Base-by-base conservation (phyloP, 2,888 invertebrate species). In the Pimpla rufipes region DNA sequence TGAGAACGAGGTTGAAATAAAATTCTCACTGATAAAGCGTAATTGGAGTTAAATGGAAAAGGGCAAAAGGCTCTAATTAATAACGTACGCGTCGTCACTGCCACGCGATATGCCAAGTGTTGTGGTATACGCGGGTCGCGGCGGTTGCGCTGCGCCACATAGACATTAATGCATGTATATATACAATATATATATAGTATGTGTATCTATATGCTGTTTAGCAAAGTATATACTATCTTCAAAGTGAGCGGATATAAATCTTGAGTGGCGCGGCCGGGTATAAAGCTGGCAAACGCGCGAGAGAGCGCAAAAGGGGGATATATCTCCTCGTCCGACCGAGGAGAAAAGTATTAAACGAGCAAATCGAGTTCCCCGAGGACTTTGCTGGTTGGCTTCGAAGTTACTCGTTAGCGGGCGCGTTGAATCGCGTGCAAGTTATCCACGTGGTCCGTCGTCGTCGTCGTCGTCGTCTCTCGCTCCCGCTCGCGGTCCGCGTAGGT, bases 371-470 rank as follows among this genome's bases (percentile, higher is more conserved):
- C 77, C 77, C 83, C 35, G 80, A 74, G 80, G 80, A 80, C 68
- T 83, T 66, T 68, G 79, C 80, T 83, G n/a, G 80, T 77, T 83
- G 79, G 83, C 77, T 80, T 77, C 73, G 77, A 80, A 83, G 80
- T 83, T 83, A 83, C 83, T 83, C 83, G 83, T 83, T 83, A 83
- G 79, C 80, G 83, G 77, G 64, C 77, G 79, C 79, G 83, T 83
- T 83, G 83, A 83, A 83, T 83, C 79, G 83, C 83, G 83, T 83
- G 83, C 83, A 80, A 83, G 77, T 80, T 80, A 83, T 83, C 83
- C 79, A 68, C 83, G 75, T 76, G 37, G 21, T 10, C 18, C 37
- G 29, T 29, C 29, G 29, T 29, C 29, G 29, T 2, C 29, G 29
- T 29, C 29, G 29, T 3, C 29, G 29, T 29, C 29, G 29, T 47